A percentile compares a stretch with the other conserved stretches of the same genome.
phyloP scores from a whole-genome alignment of 2,113 vertebrate species.

The Fulmarus glacialis region DNA sequence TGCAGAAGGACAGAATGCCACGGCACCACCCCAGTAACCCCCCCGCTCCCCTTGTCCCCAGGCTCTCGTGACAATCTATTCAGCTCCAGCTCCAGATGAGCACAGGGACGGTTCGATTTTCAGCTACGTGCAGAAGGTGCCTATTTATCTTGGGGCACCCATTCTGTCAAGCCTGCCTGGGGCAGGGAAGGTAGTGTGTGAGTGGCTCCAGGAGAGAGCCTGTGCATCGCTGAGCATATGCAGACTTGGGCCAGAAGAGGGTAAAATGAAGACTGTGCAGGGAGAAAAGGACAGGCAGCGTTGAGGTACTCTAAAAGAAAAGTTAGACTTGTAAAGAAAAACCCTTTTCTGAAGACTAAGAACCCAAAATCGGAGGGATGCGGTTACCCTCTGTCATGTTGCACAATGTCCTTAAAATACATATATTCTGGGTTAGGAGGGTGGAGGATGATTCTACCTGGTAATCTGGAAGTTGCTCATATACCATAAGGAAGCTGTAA shows the following conservation, averaged over 20 bases:
- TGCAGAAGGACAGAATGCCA: neutral
- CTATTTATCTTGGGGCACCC: conserved; percentile 48
- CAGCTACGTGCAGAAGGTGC: neutral
- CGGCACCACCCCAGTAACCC: neutral
- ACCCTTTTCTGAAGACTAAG: neutral
- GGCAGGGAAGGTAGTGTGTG: neutral
- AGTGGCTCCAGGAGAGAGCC: neutral
- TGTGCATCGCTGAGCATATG: fast-evolving
- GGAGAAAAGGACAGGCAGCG: fast-evolving
- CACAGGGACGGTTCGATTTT: neutral
- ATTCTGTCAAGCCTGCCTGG: neutral
- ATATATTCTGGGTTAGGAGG: neutral
- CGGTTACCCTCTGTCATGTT: fast-evolving
- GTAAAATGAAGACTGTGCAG: fast-evolving
- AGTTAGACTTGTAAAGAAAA: neutral
- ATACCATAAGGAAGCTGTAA: neutral
- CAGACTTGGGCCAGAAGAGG: neutral
- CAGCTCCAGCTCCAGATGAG: conserved; percentile 1
- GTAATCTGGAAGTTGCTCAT: neutral
- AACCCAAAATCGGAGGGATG: neutral
- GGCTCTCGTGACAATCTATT: conserved; percentile 20
- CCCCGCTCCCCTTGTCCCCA: neutral
- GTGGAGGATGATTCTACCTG: neutral
- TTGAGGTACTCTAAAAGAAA: fast-evolving
- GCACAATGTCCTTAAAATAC: fast-evolving